Base-by-base conservation (phyloP, 53 echinoderm and acorn worm genomes). In the Hippasteria phrygiana region DNA sequence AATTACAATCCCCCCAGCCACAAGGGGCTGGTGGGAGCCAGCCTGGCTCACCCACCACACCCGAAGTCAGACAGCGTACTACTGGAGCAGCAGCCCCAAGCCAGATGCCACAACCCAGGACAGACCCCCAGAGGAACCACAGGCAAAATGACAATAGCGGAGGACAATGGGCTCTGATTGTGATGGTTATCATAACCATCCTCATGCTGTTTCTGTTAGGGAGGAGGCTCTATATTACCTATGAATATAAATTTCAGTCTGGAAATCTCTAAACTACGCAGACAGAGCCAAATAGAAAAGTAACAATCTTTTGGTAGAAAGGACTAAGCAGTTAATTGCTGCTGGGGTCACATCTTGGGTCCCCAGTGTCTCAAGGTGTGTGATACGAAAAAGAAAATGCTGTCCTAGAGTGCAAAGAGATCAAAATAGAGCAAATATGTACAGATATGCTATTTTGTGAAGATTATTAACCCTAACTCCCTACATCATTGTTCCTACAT, bases 241-340 rank as follows among this genome's bases (percentile, higher is more conserved):
- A 94, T 59, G 95, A 94, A 37, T 97, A 97, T 62, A 97, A 97
- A 84, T 97, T 97, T 84, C 93, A 95, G 11, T 62, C 82, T 43
- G 90, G 85, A 18, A 37, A 32, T 37, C 71, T 85, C 7, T 85
- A 53, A 85, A 50, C 8, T 41, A 32, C 14, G 10, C 27, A 22
- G 40, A 79, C 27, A 37, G 8, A 17, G 3, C 24, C 27, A 39
- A 39, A 17, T 0, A 34, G 7, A 0, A 17, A 8, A n/a, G 18
- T 14, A 12, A n/a, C n/a, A n/a, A n/a, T n/a, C n/a, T n/a, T n/a
- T n/a, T n/a, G n/a, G n/a, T n/a, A n/a, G n/a, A n/a, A n/a, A n/a
- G n/a, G n/a, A n/a, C n/a, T n/a, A n/a, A n/a, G n/a, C n/a, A n/a
- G n/a, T n/a, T n/a, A n/a, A n/a, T n/a, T n/a, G n/a, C n/a, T n/a